Evolutionary conservation across 92 coral and sea anemone species (phyloP), one percentile per base, ranked within the genome.

Genomic region (Heteractis magnifica): DNA sequence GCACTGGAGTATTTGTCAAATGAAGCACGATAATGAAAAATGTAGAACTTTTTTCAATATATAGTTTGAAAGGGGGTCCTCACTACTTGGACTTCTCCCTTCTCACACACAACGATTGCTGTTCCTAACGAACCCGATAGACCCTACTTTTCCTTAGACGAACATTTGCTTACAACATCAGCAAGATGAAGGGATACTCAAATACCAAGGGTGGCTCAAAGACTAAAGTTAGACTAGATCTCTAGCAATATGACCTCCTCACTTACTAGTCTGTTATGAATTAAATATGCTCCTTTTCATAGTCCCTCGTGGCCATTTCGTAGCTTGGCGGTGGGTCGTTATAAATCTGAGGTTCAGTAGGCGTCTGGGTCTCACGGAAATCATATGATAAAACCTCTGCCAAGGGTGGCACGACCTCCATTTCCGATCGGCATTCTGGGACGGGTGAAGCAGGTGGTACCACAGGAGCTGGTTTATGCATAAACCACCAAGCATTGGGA

Each of bases 401-500:
- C 50, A 68, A 68, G 1, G 49, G 73, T 26, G 73, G 73, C 48
- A 68, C 73, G 10, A 14, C 8, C 26, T 4, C 73, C 73, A n/a
- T 26, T 68, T 68, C 73, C 49, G 49, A 68, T 68, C 23, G 20
- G 14, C 14, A 20, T 7, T 68, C 73, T 20, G 14, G 50, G 44
- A 4, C 15, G 20, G 15, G 49, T 79, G 71, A 59, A 12, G 64
- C 53, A 18, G 10, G 5, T 65, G 75, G 6, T 8, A 12, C 4
- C 26, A 49, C 52, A 6, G 15, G 6, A 44, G 21, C 44, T 7
- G 84, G 84, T 65, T 52, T 51, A 56, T 70, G 68, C 76, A 81
- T 68, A 52, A 81, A 81, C 84, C 84, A 81, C 84, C 84, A 81
- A 8, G 84, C 76, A 20, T 81, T 81, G 65, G 84, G 84, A 71